Percentiles rank a stretch among this genome's conserved stretches.
These are phyloP conservation scores for Didymodactylos carnosus DNA, from an alignment of 2,888 invertebrate genomes.

Conservation along the genomic window DNA sequence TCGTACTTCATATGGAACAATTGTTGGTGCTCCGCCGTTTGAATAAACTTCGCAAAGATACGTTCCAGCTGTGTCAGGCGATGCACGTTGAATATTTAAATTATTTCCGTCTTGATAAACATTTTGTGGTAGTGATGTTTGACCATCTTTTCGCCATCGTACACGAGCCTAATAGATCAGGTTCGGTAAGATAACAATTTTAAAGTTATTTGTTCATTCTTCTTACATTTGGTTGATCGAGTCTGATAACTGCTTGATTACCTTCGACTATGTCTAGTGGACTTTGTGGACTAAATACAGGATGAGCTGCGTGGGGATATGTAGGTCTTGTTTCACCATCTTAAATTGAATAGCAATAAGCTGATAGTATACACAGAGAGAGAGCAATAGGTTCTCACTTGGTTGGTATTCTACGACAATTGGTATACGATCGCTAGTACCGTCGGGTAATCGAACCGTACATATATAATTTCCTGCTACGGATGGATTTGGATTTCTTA, in stretches of 20 bases:
- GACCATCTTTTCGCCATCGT: neutral
- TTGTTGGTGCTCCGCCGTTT: neutral
- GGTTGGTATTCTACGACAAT: neutral
- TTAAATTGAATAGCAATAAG: neutral
- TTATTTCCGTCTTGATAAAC: neutral
- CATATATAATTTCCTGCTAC: neutral
- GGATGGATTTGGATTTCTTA: neutral
- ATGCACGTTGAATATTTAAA: neutral
- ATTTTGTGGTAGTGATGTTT: neutral
- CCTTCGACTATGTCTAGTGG: neutral
- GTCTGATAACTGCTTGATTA: neutral
- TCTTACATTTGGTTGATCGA: too few species aligned
- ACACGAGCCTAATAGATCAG: too few species aligned
- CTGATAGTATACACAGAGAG: neutral
- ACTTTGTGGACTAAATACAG: neutral
- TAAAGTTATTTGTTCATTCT: too few species aligned
- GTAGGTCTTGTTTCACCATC: neutral
- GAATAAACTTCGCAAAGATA: neutral
- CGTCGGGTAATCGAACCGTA: neutral
- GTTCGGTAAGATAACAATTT: too few species aligned
- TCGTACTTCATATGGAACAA: neutral
- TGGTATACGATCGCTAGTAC: neutral
- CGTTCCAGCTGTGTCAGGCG: neutral
- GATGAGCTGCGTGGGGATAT: neutral
- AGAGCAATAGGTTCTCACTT: neutral